These are phyloP conservation scores for Menidia beryllina DNA, from an alignment of 2,113 vertebrate genomes.

Conservation along the genomic window DNA sequence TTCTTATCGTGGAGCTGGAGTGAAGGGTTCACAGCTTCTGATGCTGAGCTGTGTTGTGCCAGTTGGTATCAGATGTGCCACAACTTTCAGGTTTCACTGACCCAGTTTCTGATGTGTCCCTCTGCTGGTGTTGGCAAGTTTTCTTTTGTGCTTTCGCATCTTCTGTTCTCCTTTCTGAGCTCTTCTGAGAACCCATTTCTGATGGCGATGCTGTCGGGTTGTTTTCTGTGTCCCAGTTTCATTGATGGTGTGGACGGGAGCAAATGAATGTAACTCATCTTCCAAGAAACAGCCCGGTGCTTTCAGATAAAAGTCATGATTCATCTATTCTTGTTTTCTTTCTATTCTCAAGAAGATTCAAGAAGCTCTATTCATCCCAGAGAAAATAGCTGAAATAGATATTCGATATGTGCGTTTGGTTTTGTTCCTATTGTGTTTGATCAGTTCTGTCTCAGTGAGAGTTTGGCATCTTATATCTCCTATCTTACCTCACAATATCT, in stretches of 20 bases:
- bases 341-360: too few relatives aligned
- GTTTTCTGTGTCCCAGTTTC: neutral
- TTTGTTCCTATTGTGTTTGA: too few relatives aligned
- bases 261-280: neutral
- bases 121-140: constrained; percentile 5
- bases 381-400: too few relatives aligned
- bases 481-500: too few relatives aligned
- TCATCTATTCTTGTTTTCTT: neutral
- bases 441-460: too few relatives aligned
- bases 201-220: neutral
- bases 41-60: constrained; percentile 20
- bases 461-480: too few relatives aligned
- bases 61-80: constrained; percentile 12
- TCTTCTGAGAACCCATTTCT: neutral
- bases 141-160: neutral
- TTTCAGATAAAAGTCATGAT: neutral
- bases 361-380: too few relatives aligned
- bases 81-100: constrained; percentile 30
- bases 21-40: constrained; percentile 36
- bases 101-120: constrained; percentile 21
- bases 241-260: constrained; percentile 7
- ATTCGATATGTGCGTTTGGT: too few relatives aligned
- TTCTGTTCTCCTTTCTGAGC: neutral
- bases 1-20: too few relatives aligned
- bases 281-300: neutral